Base-by-base conservation (phyloP, 2,888 invertebrate genomes). In the Epinotia demarniana region DNA sequence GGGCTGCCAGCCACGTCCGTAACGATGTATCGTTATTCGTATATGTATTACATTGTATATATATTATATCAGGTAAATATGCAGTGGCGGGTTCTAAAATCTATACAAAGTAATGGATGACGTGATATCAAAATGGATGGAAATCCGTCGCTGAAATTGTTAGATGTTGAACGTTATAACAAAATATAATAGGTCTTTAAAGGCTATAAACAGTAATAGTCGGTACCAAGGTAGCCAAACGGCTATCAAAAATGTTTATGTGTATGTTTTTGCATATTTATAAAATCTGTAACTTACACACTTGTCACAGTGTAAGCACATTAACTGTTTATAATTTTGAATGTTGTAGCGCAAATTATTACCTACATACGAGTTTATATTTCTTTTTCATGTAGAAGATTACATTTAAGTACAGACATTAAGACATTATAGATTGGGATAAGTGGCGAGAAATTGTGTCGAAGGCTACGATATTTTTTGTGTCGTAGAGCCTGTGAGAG, bases 1-100 rank as follows among this genome's bases (percentile, higher is more conserved):
- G 68, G 39, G 68, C 68, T 58, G 39, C 57, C 16, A 39, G 18
- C 19, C 57, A 16, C 68, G 23, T 58, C 39, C 39, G n/a, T 33
- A 0, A 19, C 16, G 49, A 1, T 49, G n/a, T n/a, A 53, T 2
- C n/a, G 53, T 53, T 53, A 0, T 0, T n/a, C 53, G 8, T 53
- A n/a, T 53, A 49, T n/a, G n/a, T 53, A 53, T n/a, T 53, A 53
- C 53, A n/a, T 5, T n/a, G 49, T 13, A 16, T 53, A 53, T 53
- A 53, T 53, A 8, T 53, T 53, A 53, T 53, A 8, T 53, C 53
- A n/a, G 6, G 16, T 53, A n/a, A n/a, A 16, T 49, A 49, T 49
- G 16, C 16, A 16, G 4, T 53, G n/a, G 53, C n/a, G 6, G 6
- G 16, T 5, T 53, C 13, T 53, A 53, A n/a, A 8, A 53, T 53